phyloP scores from a whole-genome alignment of 2,797 vertebrate species.

The Loris lydekkerianus region DNA sequence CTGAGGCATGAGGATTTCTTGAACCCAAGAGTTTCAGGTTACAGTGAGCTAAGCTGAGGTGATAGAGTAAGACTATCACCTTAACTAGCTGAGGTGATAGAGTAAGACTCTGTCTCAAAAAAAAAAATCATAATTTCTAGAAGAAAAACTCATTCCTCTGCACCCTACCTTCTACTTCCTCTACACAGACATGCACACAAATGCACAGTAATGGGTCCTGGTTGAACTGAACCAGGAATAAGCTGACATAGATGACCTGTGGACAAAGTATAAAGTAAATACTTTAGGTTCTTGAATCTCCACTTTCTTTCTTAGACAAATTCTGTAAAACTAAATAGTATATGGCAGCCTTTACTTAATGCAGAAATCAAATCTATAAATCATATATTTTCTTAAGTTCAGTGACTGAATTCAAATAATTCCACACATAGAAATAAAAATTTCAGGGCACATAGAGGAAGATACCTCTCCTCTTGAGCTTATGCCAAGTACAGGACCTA shows the following conservation, averaged over 20 bases:
- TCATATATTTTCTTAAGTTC: constrained; percentile 38
- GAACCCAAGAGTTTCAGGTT: too few relatives aligned
- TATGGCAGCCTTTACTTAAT: neutral
- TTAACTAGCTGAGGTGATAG: too few relatives aligned
- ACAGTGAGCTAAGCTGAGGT: too few relatives aligned
- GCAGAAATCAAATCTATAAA: neutral
- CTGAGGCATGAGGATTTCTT: too few relatives aligned
- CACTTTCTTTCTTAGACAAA: neutral
- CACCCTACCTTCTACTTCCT: accelerated
- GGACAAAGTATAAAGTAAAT: neutral
- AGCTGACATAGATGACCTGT: neutral
- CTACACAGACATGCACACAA: neutral
- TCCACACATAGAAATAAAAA: neutral
- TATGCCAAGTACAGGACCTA: neutral
- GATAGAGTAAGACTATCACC: too few relatives aligned
- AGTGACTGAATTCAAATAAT: neutral
- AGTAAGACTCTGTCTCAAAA: too few relatives aligned
- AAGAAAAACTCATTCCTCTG: neutral
- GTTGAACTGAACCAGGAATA: neutral
- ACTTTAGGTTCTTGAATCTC: neutral
- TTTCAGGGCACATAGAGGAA: neutral
- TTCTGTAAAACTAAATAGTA: neutral
- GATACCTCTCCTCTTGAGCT: neutral
- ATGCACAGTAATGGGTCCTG: neutral
- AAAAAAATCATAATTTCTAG: constrained; percentile 9